Evolutionary conservation across 2,113 vertebrate species (phyloP).

Genomic region (Ophthalmolycus amberensis): DNA sequence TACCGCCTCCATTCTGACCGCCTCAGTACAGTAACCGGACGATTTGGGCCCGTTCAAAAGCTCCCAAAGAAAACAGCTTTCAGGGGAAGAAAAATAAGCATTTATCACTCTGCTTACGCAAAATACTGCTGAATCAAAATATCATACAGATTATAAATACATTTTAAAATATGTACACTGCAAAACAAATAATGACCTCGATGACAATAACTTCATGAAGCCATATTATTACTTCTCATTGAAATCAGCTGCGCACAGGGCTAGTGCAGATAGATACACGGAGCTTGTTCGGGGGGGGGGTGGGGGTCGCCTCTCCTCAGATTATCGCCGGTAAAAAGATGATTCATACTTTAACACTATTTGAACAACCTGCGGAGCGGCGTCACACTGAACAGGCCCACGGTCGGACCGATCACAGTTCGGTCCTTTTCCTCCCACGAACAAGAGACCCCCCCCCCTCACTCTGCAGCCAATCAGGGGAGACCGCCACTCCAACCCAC

Average conservation of each 20-base stretch:
- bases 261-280: conserved; percentile 75
- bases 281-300: conserved; percentile 19
- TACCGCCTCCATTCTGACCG: background rate
- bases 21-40: conserved; percentile 30
- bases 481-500: conserved; percentile 19
- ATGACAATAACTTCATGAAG: conserved; percentile 74
- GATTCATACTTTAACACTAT: conserved; percentile 11
- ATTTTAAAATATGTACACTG: conserved; percentile 81
- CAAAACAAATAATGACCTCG: conserved; percentile 57
- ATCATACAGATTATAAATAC: conserved; percentile 84
- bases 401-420: conserved; percentile 26
- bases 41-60: conserved; percentile 33
- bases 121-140: conserved; percentile 77
- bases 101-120: conserved; percentile 51
- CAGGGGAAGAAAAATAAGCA: conserved; percentile 41
- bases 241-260: conserved; percentile 68
- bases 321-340: conserved; percentile 1
- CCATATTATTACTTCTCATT: conserved; percentile 62
- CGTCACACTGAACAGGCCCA: conserved; percentile 21
- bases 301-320: conserved; percentile 5
- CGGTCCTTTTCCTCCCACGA: conserved; percentile 35
- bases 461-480: conserved; percentile 48
- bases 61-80: conserved; percentile 33
- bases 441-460: background rate
- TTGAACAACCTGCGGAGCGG: conserved; percentile 9